These are phyloP conservation scores for Gambusia yucatana DNA, from an alignment of 2,797 vertebrate genomes.

Conservation along the genomic window DNA sequence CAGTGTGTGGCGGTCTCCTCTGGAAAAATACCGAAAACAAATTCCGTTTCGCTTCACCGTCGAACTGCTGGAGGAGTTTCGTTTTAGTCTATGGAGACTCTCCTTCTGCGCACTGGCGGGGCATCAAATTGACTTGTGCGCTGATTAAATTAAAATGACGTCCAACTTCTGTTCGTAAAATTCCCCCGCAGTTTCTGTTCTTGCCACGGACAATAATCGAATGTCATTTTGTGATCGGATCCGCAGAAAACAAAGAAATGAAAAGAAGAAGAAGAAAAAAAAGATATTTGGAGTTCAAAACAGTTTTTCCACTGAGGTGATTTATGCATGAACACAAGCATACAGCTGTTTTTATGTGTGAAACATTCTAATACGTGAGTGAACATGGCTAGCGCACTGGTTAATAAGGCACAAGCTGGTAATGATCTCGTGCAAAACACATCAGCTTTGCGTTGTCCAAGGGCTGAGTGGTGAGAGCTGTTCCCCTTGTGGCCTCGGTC, in stretches of 20 bases:
- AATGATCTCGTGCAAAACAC: conserved; percentile 56
- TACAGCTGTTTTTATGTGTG: conserved; percentile 26
- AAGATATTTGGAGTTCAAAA: conserved; percentile 7
- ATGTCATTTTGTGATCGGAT: conserved; percentile 22
- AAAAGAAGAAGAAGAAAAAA: neutral
- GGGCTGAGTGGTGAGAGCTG: conserved; percentile 30
- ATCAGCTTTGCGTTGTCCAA: conserved; percentile 38
- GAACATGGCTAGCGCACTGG: conserved; percentile 21
- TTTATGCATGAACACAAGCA: conserved; percentile 24
- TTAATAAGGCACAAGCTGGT: conserved; percentile 36
- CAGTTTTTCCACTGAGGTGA: conserved; percentile 20
- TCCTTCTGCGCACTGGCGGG: conserved; percentile 20
- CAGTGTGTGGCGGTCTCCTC: conserved; percentile 3
- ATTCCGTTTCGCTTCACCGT: conserved; percentile 21
- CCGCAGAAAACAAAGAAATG: conserved; percentile 22
- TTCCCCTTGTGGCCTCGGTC: conserved; percentile 44
- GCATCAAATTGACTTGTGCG: conserved; percentile 28
- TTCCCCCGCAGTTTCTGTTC: neutral
- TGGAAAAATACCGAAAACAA: conserved; percentile 28
- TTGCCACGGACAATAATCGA: conserved; percentile 37
- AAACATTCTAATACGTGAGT: conserved; percentile 18
- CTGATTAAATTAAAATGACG: conserved; percentile 35
- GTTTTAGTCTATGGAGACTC: neutral
- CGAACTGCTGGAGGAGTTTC: conserved; percentile 12
- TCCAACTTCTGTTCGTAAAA: conserved; percentile 41